Conservation (phyloP, 2,888 invertebrate genomes). For the Pedicia rivosa region DNA sequence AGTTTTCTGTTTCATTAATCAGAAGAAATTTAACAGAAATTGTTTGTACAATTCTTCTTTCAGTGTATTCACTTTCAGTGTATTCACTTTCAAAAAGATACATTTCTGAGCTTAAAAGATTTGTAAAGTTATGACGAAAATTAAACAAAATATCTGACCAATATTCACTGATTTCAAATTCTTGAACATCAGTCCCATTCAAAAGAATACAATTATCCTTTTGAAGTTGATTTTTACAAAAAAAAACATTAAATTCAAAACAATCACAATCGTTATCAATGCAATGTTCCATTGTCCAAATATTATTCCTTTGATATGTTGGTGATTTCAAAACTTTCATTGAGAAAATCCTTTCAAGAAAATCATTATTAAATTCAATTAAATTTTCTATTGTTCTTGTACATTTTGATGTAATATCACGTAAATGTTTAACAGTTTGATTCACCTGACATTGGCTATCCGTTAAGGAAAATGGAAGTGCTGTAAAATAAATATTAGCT, state of each 20-base stretch:
- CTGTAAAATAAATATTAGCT: constrained; percentile 10
- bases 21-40: constrained; percentile 17
- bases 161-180: neutral
- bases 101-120: constrained; percentile 11
- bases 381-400: constrained; percentile 13
- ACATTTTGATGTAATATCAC: constrained; percentile 12
- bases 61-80: neutral
- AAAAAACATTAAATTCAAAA: constrained; percentile 3
- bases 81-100: constrained; percentile 7
- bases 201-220: neutral
- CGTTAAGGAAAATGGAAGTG: constrained; percentile 20
- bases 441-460: constrained; percentile 18
- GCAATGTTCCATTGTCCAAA: constrained; percentile 6
- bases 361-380: constrained; percentile 9
- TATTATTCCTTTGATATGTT: constrained; percentile 2
- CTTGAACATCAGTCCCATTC: neutral
- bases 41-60: constrained; percentile 16
- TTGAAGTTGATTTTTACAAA: neutral
- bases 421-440: constrained; percentile 20
- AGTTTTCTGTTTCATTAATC: constrained; percentile 11
- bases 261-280: constrained; percentile 7
- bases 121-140: constrained; percentile 18
- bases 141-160: constrained; percentile 12
- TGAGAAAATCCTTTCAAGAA: constrained; percentile 10
- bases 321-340: constrained; percentile 8